phyloP scores from a whole-genome alignment of 2,113 vertebrate genomes.

The Epinephelus fuscoguttatus region DNA sequence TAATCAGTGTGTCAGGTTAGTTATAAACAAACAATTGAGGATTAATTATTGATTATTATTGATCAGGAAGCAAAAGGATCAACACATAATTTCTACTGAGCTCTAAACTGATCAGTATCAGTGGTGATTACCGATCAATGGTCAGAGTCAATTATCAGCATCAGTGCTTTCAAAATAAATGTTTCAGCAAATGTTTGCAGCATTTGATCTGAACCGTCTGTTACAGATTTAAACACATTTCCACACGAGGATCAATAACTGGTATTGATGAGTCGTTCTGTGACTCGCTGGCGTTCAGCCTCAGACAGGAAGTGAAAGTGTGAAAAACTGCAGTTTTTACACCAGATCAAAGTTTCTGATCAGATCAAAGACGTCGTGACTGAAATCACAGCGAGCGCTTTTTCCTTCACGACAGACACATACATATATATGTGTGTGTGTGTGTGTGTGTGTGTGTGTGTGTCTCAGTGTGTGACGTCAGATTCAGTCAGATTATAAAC shows the following conservation, averaged over 20 bases:
- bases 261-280: not conserved
- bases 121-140: too few species aligned
- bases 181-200: not conserved
- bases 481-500: too few species aligned
- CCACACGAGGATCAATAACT: not conserved
- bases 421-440: too few species aligned
- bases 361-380: constrained; percentile 23
- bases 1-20: too few species aligned
- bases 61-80: too few species aligned
- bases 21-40: too few species aligned
- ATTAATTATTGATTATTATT: too few species aligned
- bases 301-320: constrained; percentile 44
- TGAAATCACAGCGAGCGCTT: not conserved
- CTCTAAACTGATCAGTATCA: too few species aligned
- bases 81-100: too few species aligned
- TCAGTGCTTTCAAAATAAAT: constrained; percentile 28
- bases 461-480: too few species aligned
- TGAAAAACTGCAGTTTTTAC: constrained; percentile 11
- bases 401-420: not conserved
- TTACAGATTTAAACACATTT: not conserved
- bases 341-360: constrained; percentile 35
- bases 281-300: not conserved
- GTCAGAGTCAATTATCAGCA: not conserved
- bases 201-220: not conserved
- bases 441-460: too few species aligned